Base-by-base conservation (phyloP, 2,888 invertebrate genomes). In the Anthoptus insignis region DNA sequence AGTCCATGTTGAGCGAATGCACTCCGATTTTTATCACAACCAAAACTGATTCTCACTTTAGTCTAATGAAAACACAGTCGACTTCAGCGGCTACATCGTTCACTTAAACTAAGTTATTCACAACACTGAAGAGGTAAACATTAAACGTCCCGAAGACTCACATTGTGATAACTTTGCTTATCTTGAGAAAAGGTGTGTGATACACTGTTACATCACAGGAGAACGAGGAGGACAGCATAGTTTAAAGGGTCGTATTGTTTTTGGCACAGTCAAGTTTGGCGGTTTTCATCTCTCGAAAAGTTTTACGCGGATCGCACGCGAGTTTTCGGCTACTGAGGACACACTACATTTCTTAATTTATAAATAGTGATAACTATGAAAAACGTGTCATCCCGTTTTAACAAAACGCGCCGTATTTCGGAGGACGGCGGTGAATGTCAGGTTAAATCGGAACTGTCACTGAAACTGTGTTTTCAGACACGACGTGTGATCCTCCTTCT, bases 91-190 rank as follows among this genome's bases (percentile, higher is more conserved):
- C 84, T 87, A 86, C 86, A 87, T 87, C 71, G 78, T 81, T 80
- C 74, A 81, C 81, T 84, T 82, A 75, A 81, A 80, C 80, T 87
- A 86, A 80, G 66, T 69, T 84, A 88, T 87, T 92, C 92, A 92
- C 92, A 93, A 93, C 93, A 92, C 93, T 82, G 83, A 83, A 90
- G 93, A 93, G 91, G 91, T 93, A 92, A 90, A 90, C 91, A 91
- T 89, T 89, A 81, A 81, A 75, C 75, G 79, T 82, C 77, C 77
- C 77, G 80, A 67, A 77, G 76, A 80, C 78, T 88, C 85, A 89
- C 91, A 91, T 91, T 76, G 74, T 87, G 87, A 73, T 82, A 86
- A 79, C 82, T 84, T 80, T 74, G 67, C 68, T 73, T 82, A 71
- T 77, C 73, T 77, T 72, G 64, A 68, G 68, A 72, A 70, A 68